These are phyloP conservation scores for Calameuta filiformis DNA, from an alignment of 2,888 invertebrate species.

Conservation along the genomic window DNA sequence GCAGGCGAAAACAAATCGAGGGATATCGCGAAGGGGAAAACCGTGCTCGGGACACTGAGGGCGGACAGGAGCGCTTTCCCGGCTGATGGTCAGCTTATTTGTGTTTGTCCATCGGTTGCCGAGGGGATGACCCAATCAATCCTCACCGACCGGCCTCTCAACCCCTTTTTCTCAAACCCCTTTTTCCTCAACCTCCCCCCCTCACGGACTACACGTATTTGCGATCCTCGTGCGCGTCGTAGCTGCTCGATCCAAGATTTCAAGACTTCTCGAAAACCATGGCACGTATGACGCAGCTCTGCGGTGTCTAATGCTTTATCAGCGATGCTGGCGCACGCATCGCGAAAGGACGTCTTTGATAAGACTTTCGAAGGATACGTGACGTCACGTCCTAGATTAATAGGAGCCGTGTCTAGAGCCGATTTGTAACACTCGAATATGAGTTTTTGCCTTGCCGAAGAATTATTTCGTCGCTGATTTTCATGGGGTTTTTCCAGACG, in stretches of 20 bases:
- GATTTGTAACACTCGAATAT: background rate
- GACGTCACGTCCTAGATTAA: background rate
- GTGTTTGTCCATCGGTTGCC: conserved; percentile 63
- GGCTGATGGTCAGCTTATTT: conserved; percentile 23
- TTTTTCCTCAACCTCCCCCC: background rate
- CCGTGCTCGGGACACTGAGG: conserved; percentile 9
- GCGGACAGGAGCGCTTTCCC: conserved; percentile 2
- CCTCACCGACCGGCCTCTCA: conserved; percentile 23
- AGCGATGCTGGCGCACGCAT: background rate
- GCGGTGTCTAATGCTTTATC: background rate
- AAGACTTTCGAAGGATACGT: background rate
- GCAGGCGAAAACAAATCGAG: background rate
- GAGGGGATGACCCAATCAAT: conserved; percentile 63
- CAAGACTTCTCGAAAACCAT: background rate
- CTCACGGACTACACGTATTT: background rate
- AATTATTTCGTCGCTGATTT: background rate
- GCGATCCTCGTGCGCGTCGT: background rate
- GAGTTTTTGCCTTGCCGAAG: background rate
- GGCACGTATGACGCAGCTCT: background rate
- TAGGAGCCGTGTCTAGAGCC: background rate
- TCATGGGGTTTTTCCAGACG: background rate
- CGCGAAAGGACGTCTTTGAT: background rate
- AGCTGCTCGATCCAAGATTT: background rate
- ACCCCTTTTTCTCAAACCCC: conserved; percentile 5
- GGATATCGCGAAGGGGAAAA: conserved; percentile 11